phyloP scores from a whole-genome alignment of 2,113 vertebrate genomes.

The Hiodon alosoides region DNA sequence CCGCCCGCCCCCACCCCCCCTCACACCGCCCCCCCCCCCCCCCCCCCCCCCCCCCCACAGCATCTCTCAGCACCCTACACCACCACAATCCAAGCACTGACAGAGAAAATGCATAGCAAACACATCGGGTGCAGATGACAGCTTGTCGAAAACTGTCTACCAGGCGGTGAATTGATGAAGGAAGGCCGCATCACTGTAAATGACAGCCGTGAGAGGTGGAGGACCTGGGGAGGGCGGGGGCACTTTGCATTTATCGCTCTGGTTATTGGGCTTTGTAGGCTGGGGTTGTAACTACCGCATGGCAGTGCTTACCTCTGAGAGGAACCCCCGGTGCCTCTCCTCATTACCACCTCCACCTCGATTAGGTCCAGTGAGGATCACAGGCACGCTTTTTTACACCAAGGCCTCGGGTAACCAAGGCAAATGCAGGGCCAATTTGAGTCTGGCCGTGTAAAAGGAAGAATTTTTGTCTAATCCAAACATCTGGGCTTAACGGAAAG shows the following conservation, averaged over 20 bases:
- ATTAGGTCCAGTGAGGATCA: too few relatives aligned
- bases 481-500: neutral
- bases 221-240: neutral
- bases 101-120: conserved; percentile 6
- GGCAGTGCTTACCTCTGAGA: too few relatives aligned
- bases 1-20: too few relatives aligned
- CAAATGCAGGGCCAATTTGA: too few relatives aligned
- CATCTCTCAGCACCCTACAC: neutral
- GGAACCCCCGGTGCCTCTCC: too few relatives aligned
- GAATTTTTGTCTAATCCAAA: too few relatives aligned
- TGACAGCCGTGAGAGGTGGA: neutral
- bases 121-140: conserved; percentile 32
- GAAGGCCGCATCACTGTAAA: neutral
- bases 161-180: neutral
- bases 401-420: too few relatives aligned
- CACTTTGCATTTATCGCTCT: neutral
- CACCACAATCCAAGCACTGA: neutral
- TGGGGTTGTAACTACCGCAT: neutral
- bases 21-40: too few relatives aligned
- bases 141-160: conserved; percentile 25
- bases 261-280: neutral
- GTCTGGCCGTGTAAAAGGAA: too few relatives aligned
- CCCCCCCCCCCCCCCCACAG: neutral
- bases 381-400: too few relatives aligned
- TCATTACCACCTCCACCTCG: too few relatives aligned